Percentiles rank a stretch among this genome's conserved stretches.
Conservation (phyloP, 2,113 vertebrate species). For the Dicrurus megarhynchus region DNA sequence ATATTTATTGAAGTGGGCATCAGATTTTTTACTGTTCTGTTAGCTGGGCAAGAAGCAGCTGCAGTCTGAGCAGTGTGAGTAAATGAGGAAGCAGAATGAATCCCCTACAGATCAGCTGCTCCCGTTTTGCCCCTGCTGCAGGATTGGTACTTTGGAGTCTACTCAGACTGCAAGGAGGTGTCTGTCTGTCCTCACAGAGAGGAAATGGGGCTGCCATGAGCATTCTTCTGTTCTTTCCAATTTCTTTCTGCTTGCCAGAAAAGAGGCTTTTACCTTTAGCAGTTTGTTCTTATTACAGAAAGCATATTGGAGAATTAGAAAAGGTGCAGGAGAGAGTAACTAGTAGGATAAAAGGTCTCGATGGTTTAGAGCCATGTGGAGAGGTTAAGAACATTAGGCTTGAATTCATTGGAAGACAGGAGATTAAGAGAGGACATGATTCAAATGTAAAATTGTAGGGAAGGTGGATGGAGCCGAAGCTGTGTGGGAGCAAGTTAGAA, state of each 20-base stretch:
- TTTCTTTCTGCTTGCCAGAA: background rate
- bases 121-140: background rate
- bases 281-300: constrained; percentile 39
- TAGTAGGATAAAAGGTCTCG: background rate
- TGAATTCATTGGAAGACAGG: constrained; percentile 11
- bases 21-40: background rate
- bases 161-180: background rate
- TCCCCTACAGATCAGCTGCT: background rate
- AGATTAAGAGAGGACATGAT: background rate
- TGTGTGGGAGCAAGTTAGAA: background rate
- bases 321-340: background rate
- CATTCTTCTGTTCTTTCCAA: background rate
- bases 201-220: background rate
- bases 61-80: background rate
- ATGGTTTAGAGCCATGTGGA: background rate
- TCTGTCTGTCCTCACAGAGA: background rate
- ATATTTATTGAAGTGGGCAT: background rate
- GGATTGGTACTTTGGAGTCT: background rate
- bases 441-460: constrained; percentile 14
- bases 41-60: background rate
- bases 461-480: background rate
- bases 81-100: background rate
- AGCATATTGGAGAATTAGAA: constrained; percentile 17
- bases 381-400: constrained; percentile 41
- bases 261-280: background rate